Conservation (phyloP, 2,113 vertebrate species). For the Lepus europaeus region DNA sequence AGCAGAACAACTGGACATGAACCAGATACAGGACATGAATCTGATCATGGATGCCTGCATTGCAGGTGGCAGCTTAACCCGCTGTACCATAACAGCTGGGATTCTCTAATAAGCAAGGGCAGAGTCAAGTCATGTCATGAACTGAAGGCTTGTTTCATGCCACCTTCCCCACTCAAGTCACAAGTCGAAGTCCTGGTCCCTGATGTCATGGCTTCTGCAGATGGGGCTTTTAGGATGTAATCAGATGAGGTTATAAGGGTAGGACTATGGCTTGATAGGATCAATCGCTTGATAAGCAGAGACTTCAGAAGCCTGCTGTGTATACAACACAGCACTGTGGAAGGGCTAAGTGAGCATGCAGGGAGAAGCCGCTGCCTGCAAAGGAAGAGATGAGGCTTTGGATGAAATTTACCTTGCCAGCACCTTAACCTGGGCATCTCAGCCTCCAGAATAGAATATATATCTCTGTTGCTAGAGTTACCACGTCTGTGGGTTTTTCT, state of each 20-base stretch:
- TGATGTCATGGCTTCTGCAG: not conserved
- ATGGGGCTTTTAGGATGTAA: not conserved
- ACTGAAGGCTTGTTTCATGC: not conserved
- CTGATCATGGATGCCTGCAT: no score
- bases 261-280: not conserved
- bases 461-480: not conserved
- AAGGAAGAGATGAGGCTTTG: not conserved
- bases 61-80: no score
- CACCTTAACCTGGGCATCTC: not conserved
- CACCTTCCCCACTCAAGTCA: no score
- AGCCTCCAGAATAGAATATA: not conserved
- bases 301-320: not conserved
- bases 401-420: no score
- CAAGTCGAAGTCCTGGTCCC: not conserved
- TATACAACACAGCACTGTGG: no score
- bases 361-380: not conserved
- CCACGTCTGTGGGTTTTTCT: not conserved
- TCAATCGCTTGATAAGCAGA: not conserved
- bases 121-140: not conserved
- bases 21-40: no score
- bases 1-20: no score
- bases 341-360: accelerated
- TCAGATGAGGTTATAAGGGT: not conserved
- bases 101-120: not conserved
- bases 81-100: no score